Conservation (phyloP, 2,113 vertebrate species). For the Lophotis ruficrista region DNA sequence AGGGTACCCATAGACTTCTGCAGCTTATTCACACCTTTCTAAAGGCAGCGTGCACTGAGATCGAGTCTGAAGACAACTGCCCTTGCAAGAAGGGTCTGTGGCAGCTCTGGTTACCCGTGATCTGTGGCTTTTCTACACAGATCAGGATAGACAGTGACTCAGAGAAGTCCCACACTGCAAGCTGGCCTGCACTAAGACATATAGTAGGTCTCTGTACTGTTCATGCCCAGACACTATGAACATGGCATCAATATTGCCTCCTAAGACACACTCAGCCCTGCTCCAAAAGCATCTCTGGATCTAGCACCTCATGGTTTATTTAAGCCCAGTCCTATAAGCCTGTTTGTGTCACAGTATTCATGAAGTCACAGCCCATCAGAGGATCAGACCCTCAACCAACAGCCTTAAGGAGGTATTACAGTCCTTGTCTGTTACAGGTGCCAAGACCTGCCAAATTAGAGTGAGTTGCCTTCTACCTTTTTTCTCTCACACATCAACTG, state of each 20-base stretch:
- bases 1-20: not conserved
- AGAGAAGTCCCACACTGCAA: not conserved
- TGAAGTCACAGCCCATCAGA: not conserved
- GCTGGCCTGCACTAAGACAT: not conserved
- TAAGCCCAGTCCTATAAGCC: not conserved
- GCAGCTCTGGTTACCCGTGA: not conserved
- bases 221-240: not conserved
- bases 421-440: not conserved
- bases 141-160: not conserved
- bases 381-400: not conserved
- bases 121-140: not conserved
- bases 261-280: fast-evolving
- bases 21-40: not conserved
- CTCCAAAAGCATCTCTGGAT: not conserved
- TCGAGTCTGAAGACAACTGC: not conserved
- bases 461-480: not conserved
- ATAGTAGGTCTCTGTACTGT: not conserved
- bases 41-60: not conserved
- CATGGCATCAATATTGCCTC: not conserved
- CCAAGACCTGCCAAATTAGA: not conserved
- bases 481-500: not conserved
- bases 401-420: not conserved
- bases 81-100: not conserved
- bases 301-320: not conserved
- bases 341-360: not conserved